Base-by-base conservation (phyloP, 2,113 vertebrate species). In the Porphyrio hochstetteri region DNA sequence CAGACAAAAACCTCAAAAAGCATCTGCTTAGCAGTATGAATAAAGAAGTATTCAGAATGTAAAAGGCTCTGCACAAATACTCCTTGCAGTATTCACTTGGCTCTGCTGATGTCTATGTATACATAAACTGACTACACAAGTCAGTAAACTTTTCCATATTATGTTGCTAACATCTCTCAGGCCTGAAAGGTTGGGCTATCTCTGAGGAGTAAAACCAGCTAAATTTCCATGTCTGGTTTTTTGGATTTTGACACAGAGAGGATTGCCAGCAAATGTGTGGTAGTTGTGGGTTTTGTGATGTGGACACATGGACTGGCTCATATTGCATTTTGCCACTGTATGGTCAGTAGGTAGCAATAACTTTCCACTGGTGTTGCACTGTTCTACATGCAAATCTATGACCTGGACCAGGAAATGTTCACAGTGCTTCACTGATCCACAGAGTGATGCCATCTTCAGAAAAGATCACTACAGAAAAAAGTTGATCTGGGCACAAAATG, bases 41-140 rank as follows among this genome's bases (percentile, higher is more conserved):
- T 78, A 91, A 92, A 93, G 60, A 90, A 16, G 20, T 90, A 63
- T 84, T 93, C 71, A 81, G 60, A 83, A 81, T 11, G 28, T 52
- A 81, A 83, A 78, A 16, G 36, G 40, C 82, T 88, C 40, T 74
- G n/a, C 76, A 86, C 50, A 93, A 90, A 84, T 46, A n/a, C 3
- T 86, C 40, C 68, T 92, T 92, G 77, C 69, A 84, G 42, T 38
- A 56, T 71, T 91, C 61, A 44, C 64, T 88, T 3, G 0, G 31
- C 17, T 93, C 60, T 78, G 48, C 46, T 86, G 46, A 46, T 76
- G 82, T 76, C 63, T 89, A 1, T 56, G 56, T 84, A 36, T 84
- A 55, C 38, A 55, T 55, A 71, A 90, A 69, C 56, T 64, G 35
- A 60, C 42, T 96, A 64, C 61, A 68, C 0, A 3, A 91, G 61